phyloP scores from a whole-genome alignment of 2,797 vertebrate species.

The Neoniphon sammara region DNA sequence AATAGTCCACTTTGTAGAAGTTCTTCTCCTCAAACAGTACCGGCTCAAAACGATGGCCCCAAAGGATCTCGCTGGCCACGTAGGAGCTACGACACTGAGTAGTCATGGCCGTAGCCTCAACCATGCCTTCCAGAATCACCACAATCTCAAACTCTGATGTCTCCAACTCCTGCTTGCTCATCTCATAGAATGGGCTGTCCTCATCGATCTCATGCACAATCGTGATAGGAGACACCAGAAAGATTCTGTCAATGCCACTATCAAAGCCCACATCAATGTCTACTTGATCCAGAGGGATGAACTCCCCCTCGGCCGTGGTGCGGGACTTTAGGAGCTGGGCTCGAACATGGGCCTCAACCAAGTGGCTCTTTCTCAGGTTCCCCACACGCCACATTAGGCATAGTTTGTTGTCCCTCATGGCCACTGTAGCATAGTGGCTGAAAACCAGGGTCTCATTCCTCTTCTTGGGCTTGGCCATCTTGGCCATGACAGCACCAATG shows the following conservation, averaged over 20 bases:
- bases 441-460: conserved; percentile 96
- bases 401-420: conserved; percentile 94
- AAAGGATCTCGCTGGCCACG: conserved; percentile 92
- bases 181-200: conserved; percentile 93
- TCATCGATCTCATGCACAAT: conserved; percentile 96
- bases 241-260: conserved; percentile 95
- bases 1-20: conserved; percentile 98
- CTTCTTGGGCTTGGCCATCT: conserved; percentile 98
- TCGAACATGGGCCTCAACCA: conserved; percentile 95
- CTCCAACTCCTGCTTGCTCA: conserved; percentile 93
- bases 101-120: conserved; percentile 97
- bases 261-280: conserved; percentile 97
- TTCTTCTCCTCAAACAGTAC: conserved; percentile 97
- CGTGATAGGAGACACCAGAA: conserved; percentile 95
- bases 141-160: conserved; percentile 95
- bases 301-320: conserved; percentile 94
- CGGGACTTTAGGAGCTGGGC: conserved; percentile 96
- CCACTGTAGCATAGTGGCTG: conserved; percentile 93
- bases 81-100: conserved; percentile 98
- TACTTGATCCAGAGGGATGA: conserved; percentile 94
- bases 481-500: conserved; percentile 97
- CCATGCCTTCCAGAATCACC: conserved; percentile 97
- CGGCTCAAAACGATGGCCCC: conserved; percentile 96
- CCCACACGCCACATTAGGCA: conserved; percentile 98
- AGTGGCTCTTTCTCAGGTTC: conserved; percentile 95